phyloP scores from a whole-genome alignment of 2,797 vertebrate genomes.

The Phoxinus dragarum region DNA sequence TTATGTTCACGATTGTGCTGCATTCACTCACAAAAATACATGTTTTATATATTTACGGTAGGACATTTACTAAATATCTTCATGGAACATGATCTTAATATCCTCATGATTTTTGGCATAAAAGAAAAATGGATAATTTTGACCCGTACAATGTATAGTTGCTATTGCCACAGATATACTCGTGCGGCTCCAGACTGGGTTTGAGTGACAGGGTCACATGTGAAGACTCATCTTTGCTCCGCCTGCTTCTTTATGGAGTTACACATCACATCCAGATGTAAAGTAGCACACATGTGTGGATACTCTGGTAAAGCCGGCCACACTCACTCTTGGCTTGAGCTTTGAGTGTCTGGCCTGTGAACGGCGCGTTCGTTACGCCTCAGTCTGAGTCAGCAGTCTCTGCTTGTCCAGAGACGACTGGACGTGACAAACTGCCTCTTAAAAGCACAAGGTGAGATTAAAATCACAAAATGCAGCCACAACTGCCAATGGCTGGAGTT shows the following conservation, averaged over 20 bases:
- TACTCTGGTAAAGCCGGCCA: background rate
- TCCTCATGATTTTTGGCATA: too few relatives aligned
- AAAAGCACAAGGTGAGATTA: background rate
- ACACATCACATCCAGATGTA: background rate
- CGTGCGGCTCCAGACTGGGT: too few relatives aligned
- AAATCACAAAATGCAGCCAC: background rate
- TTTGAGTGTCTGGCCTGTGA: background rate
- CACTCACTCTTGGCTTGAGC: background rate
- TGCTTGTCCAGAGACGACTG: background rate
- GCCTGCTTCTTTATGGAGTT: background rate
- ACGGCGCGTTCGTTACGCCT: slow-evolving; percentile 16
- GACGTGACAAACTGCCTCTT: background rate
- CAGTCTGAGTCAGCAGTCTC: background rate
- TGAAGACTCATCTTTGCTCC: background rate
- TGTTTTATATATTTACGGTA: too few relatives aligned
- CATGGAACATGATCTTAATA: too few relatives aligned
- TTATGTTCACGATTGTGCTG: too few relatives aligned
- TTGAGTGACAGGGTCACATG: too few relatives aligned
- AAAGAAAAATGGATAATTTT: too few relatives aligned
- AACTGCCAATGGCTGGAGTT: background rate
- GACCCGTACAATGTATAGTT: too few relatives aligned
- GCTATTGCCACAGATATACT: too few relatives aligned
- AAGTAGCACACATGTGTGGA: background rate
- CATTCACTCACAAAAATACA: too few relatives aligned
- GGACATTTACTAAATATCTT: too few relatives aligned